Percentiles rank a stretch among this genome's conserved stretches.
Conservation (phyloP, 2,113 vertebrate species). For the Falcunculus frontatus region DNA sequence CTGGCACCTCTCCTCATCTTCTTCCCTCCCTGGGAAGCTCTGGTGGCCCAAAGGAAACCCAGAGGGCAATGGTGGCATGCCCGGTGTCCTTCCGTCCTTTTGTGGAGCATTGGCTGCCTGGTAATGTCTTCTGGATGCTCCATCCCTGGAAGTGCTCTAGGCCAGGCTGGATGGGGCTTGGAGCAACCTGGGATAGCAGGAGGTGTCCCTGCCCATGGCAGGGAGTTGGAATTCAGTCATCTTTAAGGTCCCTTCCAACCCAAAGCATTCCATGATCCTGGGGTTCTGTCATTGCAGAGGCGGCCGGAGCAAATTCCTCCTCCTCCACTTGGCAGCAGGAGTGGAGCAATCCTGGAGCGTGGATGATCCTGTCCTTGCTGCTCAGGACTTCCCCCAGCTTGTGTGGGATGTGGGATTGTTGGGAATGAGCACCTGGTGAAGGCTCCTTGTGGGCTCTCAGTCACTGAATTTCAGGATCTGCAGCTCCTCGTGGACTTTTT, state of each 20-base stretch:
- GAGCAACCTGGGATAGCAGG: not conserved
- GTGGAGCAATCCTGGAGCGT: accelerated
- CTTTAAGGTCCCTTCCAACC: not conserved
- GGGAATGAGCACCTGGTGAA: accelerated
- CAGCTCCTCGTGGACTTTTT: not conserved
- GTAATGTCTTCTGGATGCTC: not conserved
- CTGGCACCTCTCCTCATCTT: not conserved
- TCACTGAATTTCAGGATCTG: not conserved
- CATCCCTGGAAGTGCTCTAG: not conserved
- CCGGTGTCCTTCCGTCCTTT: not conserved
- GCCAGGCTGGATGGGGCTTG: not conserved
- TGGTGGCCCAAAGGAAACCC: not conserved
- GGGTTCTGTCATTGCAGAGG: not conserved
- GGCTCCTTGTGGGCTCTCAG: accelerated
- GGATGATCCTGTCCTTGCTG: not conserved
- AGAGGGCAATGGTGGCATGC: accelerated
- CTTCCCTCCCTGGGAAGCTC: not conserved
- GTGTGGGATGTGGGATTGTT: not conserved
- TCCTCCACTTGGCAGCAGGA: not conserved
- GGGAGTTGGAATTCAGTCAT: not conserved
- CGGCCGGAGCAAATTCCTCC: not conserved
- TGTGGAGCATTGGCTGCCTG: not conserved
- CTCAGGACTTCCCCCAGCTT: not conserved
- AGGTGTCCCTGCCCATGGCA: not conserved
- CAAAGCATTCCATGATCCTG: too few relatives aligned